Conservation (phyloP, 1,140 invertebrate genomes). For the Hylyphantes graminicola region DNA sequence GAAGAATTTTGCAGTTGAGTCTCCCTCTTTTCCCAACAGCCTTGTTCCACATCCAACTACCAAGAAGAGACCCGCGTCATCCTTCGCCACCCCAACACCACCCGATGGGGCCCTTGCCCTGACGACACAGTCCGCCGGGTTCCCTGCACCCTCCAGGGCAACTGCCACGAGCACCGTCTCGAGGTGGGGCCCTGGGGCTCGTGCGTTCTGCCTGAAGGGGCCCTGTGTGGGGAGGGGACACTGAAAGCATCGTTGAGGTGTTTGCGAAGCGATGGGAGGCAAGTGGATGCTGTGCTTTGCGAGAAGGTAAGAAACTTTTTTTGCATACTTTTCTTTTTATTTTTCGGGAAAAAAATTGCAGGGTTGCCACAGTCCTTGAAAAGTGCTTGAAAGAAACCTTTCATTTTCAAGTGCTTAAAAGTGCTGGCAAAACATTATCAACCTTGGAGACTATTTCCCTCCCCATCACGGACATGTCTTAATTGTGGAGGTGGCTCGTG, state of each 20-base stretch:
- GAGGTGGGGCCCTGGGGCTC: slow-evolving; percentile 73
- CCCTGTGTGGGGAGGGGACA: slow-evolving; percentile 75
- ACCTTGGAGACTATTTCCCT: too few relatives aligned
- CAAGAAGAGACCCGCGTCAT: background rate
- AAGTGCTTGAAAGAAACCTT: too few relatives aligned
- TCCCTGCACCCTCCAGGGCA: slow-evolving; percentile 61
- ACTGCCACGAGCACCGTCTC: slow-evolving; percentile 73
- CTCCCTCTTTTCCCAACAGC: slow-evolving; percentile 6
- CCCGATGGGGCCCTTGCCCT: slow-evolving; percentile 6
- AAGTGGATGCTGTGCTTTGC: slow-evolving; percentile 71
- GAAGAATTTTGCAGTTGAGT: too few relatives aligned
- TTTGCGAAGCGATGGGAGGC: slow-evolving; percentile 72
- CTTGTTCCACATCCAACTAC: slow-evolving; percentile 13
- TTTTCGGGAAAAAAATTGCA: too few relatives aligned
- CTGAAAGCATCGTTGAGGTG: slow-evolving; percentile 72
- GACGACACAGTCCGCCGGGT: background rate
- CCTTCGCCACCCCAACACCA: slow-evolving; percentile 12
- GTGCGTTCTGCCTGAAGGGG: slow-evolving; percentile 74
- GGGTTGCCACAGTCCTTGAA: too few relatives aligned
- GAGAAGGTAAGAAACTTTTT: slow-evolving; percentile 45
- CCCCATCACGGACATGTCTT: too few relatives aligned
- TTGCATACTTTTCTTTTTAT: too few relatives aligned
- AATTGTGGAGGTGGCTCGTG: too few relatives aligned
- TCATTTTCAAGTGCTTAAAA: too few relatives aligned
- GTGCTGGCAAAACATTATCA: too few relatives aligned